These are phyloP conservation scores for Spatulosminthurus flaviceps DNA, from an alignment of 2,888 invertebrate species.

Conservation along the genomic window DNA sequence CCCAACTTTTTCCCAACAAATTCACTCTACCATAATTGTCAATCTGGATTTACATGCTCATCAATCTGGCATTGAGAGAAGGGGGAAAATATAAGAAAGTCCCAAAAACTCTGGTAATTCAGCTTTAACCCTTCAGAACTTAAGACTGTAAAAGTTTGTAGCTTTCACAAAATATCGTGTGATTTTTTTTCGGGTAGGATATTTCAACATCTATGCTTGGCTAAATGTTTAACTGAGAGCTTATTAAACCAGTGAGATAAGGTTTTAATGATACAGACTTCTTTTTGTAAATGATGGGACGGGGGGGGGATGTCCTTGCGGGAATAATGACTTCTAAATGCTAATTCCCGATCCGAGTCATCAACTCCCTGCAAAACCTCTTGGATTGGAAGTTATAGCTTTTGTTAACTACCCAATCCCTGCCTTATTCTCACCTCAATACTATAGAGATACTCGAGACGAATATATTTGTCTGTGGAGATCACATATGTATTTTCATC, in stretches of 20 bases:
- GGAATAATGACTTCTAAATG: slow-evolving; percentile 51
- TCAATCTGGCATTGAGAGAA: slow-evolving; percentile 12
- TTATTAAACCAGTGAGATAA: slow-evolving; percentile 21
- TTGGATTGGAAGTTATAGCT: not conserved
- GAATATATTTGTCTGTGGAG: no score
- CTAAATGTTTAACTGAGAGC: not conserved
- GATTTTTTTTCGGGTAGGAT: no score
- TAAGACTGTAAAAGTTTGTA: no score
- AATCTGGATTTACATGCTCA: slow-evolving; percentile 39
- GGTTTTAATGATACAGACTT: slow-evolving; percentile 41
- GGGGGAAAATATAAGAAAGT: not conserved
- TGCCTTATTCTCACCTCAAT: not conserved
- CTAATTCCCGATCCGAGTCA: slow-evolving; percentile 53
- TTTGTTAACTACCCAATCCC: not conserved
- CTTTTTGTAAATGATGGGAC: slow-evolving; percentile 43
- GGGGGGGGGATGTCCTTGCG: slow-evolving; percentile 31
- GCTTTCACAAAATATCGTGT: no score
- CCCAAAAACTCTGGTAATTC: no score
- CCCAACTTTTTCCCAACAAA: not conserved
- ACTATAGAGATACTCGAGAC: no score
- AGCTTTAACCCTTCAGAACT: no score
- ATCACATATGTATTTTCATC: no score
- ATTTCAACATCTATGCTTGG: no score
- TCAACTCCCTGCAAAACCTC: slow-evolving; percentile 45
- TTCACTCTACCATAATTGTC: slow-evolving; percentile 34